A percentile compares a stretch with the other conserved stretches of the same genome.
These are phyloP conservation scores for Clarias magur DNA, from an alignment of 2,113 vertebrate species.

Conservation along the genomic window DNA sequence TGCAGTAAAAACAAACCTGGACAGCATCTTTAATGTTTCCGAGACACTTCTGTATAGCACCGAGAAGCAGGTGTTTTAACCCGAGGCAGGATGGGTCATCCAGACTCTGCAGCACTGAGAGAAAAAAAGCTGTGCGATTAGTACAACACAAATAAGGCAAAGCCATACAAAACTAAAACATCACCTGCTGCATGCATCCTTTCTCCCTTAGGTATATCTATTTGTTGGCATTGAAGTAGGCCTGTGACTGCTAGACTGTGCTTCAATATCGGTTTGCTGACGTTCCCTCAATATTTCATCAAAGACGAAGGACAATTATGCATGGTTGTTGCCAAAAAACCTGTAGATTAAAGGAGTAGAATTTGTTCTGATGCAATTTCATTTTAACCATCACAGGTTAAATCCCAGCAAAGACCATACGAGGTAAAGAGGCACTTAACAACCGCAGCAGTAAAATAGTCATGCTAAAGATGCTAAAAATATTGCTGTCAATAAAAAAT, in stretches of 20 bases:
- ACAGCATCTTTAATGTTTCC: slow-evolving; percentile 92
- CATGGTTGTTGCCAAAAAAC: background rate
- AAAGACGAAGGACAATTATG: background rate
- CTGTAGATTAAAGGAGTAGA: background rate
- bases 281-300: background rate
- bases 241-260: background rate
- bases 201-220: background rate
- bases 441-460: background rate
- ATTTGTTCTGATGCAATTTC: background rate
- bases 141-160: background rate
- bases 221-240: background rate
- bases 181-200: background rate
- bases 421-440: background rate
- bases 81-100: slow-evolving; percentile 82
- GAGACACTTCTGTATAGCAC: slow-evolving; percentile 95
- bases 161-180: background rate
- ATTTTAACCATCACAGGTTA: background rate
- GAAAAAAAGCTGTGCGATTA: background rate
- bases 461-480: background rate
- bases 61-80: slow-evolving; percentile 91
- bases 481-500: background rate
- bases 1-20: slow-evolving; percentile 75
- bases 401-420: background rate
- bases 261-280: background rate
- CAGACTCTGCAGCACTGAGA: slow-evolving; percentile 87